These are phyloP conservation scores for Fundulus diaphanus DNA, from an alignment of 2,797 vertebrate genomes.

Conservation along the genomic window DNA sequence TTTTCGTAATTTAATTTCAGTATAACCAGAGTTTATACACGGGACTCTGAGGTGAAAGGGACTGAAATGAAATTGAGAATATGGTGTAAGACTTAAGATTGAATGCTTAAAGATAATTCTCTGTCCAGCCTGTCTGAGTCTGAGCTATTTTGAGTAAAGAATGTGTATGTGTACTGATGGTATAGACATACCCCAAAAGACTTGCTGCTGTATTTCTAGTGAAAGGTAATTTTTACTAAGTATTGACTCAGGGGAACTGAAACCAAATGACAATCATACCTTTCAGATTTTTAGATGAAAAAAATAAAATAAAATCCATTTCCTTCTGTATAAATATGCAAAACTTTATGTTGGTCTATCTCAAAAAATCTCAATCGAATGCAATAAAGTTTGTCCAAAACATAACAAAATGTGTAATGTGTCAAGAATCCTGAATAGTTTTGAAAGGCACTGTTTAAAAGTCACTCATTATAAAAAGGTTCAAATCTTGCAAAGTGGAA, in stretches of 20 bases:
- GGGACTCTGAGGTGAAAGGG: too few relatives aligned
- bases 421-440: background rate
- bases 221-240: background rate
- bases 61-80: background rate
- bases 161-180: too few relatives aligned
- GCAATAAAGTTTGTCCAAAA: background rate
- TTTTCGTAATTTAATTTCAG: too few relatives aligned
- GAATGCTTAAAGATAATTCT: background rate
- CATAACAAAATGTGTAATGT: background rate
- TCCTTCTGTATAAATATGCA: background rate
- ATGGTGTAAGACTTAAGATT: background rate
- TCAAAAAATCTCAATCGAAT: background rate
- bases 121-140: background rate
- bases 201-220: background rate
- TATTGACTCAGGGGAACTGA: background rate
- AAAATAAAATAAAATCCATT: background rate
- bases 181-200: background rate
- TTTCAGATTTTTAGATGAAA: background rate
- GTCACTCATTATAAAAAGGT: background rate
- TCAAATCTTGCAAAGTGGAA: background rate
- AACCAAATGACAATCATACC: background rate
- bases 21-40: too few relatives aligned
- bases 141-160: background rate
- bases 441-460: background rate
- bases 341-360: background rate